Conservation (phyloP, 2,888 invertebrate genomes). For the Helobdella robusta region DNA sequence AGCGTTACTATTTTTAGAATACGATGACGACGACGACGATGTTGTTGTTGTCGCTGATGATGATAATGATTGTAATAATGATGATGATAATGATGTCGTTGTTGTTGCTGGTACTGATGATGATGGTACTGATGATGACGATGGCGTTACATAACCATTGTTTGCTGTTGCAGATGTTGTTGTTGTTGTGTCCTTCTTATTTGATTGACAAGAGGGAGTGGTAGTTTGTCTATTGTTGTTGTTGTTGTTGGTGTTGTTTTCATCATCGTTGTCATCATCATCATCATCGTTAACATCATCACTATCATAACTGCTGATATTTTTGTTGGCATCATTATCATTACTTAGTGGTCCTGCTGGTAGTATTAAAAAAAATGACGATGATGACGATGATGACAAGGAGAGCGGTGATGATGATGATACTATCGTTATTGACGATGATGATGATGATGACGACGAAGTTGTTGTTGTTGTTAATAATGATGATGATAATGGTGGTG, state of each 20-base stretch:
- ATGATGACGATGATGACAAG: slow-evolving; percentile 7
- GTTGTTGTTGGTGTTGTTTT: too few relatives aligned
- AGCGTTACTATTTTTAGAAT: too few relatives aligned
- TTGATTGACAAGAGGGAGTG: too few relatives aligned
- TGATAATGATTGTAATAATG: slow-evolving; percentile 8
- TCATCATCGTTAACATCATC: too few relatives aligned
- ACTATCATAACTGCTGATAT: too few relatives aligned
- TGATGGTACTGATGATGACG: slow-evolving; percentile 14
- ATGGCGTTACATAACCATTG: too few relatives aligned
- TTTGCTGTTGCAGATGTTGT: too few relatives aligned
- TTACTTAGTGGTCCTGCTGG: slow-evolving; percentile 1
- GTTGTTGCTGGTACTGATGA: slow-evolving; percentile 10
- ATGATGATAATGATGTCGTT: background rate
- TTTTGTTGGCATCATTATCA: too few relatives aligned
- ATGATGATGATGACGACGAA: slow-evolving; percentile 20
- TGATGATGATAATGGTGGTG: slow-evolving; percentile 21
- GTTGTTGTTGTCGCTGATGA: slow-evolving; percentile 1
- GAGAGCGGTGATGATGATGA: slow-evolving; percentile 10
- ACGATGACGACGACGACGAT: background rate
- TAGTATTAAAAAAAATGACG: background rate
- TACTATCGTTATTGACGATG: slow-evolving; percentile 7
- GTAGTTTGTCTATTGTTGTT: too few relatives aligned
- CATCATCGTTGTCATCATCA: too few relatives aligned
- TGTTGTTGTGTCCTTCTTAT: too few relatives aligned
- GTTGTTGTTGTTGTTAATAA: slow-evolving; percentile 10